A percentile compares a stretch with the other conserved stretches of the same genome.
These are phyloP conservation scores for Drosophila algonquin DNA, from an alignment of 2,888 invertebrate genomes.

Conservation along the genomic window DNA sequence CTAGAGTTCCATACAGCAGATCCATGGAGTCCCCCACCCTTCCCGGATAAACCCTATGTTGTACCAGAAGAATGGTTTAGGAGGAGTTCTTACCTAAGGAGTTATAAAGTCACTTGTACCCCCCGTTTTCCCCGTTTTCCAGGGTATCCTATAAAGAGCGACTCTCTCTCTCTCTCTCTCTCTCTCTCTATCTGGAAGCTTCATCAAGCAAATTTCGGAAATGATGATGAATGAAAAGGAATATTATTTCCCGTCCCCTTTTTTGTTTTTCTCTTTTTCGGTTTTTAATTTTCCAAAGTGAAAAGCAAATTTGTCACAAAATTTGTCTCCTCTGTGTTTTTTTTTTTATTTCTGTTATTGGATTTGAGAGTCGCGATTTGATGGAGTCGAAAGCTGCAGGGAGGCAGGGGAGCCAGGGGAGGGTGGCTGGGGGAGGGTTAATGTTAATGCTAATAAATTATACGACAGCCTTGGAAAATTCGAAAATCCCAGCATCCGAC, in stretches of 20 bases:
- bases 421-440: conserved; percentile 58
- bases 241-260: conserved; percentile 19
- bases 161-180: conserved; percentile 9
- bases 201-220: conserved; percentile 57
- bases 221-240: conserved; percentile 70
- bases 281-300: conserved; percentile 76
- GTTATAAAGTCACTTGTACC: neutral
- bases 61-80: too few species aligned
- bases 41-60: too few species aligned
- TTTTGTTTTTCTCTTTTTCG: conserved; percentile 32
- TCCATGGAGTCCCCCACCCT: too few species aligned
- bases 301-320: conserved; percentile 76
- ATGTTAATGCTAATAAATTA: conserved; percentile 78
- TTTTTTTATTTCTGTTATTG: conserved; percentile 66
- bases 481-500: conserved; percentile 59
- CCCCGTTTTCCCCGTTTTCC: neutral
- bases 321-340: conserved; percentile 35
- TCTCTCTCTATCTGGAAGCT: conserved; percentile 28
- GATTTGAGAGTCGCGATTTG: conserved; percentile 69
- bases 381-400: conserved; percentile 48
- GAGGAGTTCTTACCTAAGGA: too few species aligned
- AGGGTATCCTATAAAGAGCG: neutral
- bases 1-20: too few species aligned
- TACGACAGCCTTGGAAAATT: conserved; percentile 74
- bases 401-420: conserved; percentile 2